These are phyloP conservation scores for Ochropleura leucogaster DNA, from an alignment of 2,888 invertebrate genomes.

Conservation along the genomic window DNA sequence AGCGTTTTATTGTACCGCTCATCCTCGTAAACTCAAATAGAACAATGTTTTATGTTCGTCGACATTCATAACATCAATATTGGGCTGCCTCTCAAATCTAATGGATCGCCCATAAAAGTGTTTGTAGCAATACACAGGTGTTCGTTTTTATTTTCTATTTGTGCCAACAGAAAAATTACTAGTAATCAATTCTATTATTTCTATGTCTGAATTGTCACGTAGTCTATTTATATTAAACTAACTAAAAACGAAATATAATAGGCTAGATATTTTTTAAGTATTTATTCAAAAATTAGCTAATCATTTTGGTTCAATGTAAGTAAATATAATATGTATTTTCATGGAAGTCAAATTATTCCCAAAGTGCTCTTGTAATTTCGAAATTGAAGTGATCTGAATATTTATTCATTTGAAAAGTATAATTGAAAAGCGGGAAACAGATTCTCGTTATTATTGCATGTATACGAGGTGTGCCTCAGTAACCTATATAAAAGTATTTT, in stretches of 20 bases:
- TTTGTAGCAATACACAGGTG: conserved; percentile 37
- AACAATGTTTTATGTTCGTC: conserved; percentile 57
- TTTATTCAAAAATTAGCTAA: conserved; percentile 11
- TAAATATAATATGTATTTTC: not conserved
- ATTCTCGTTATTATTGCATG: not conserved
- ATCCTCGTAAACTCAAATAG: conserved; percentile 63
- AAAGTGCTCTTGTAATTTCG: not conserved
- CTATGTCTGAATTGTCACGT: too few relatives aligned
- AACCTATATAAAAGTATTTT: conserved; percentile 30
- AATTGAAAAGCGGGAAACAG: not conserved
- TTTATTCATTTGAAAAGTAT: not conserved
- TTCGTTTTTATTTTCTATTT: conserved; percentile 18
- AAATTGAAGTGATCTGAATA: not conserved
- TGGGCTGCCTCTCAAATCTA: conserved; percentile 53
- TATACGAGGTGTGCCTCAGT: conserved; percentile 11
- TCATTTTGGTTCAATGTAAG: conserved; percentile 7
- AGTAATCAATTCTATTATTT: not conserved
- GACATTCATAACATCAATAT: conserved; percentile 44
- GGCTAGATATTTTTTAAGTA: not conserved
- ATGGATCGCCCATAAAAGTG: conserved; percentile 55
- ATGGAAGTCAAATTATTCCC: conserved; percentile 17
- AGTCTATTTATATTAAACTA: not conserved
- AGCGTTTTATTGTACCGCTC: conserved; percentile 59
- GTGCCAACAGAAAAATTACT: not conserved
- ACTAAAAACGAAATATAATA: not conserved